Base-by-base conservation (phyloP, 2,888 invertebrate species). In the Spialia ferax region DNA sequence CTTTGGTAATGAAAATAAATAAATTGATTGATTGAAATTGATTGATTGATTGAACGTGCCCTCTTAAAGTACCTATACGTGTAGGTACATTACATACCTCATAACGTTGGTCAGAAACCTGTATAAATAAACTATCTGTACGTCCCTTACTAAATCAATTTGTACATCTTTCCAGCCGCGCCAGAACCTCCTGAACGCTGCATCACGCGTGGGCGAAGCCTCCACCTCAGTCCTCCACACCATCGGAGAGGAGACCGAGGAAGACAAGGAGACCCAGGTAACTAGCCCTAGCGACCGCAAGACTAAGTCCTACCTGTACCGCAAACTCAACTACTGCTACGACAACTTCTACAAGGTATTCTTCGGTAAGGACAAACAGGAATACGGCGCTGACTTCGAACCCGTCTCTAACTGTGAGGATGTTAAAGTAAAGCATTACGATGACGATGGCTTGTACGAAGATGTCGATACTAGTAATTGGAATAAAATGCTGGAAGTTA, bases 161-260 rank as follows among this genome's bases (percentile, higher is more conserved):
- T 4, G 1, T 11, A 22, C 2, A 52, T 26, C 0, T 11, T 86
- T 88, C 68, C 93, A 97, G 96, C 98, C 99, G 0, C 96, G 99
- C 11, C 99, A 99, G 91, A 98, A 96, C 84, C 95, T 99, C 35
- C 95, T 99, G 61, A 98, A 98, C 85, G 99, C 99, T 0, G 99
- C 99, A 0, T 98, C 98, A 13, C 95, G 98, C 71, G 98, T 99
- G 56, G 99, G 99, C 10, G 99, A 99, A 86, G 99, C 99, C 0
- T 99, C 99, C 69, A 98, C 98, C 57, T 97, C 97, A 79, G 98
- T 99, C 0, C 95, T 99, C 63, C 96, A 97, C 79, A 98, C 98
- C 63, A 99, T 99, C 84, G 98, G 98, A 15, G 98, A 98, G 79
- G 98, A 98, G 70, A 97, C 97, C n/a, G 96, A 96, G 13, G 96